Percentiles rank a stretch among this genome's conserved stretches.
phyloP scores from a whole-genome alignment of 2,113 vertebrate species.

The Vanacampus margaritifer region DNA sequence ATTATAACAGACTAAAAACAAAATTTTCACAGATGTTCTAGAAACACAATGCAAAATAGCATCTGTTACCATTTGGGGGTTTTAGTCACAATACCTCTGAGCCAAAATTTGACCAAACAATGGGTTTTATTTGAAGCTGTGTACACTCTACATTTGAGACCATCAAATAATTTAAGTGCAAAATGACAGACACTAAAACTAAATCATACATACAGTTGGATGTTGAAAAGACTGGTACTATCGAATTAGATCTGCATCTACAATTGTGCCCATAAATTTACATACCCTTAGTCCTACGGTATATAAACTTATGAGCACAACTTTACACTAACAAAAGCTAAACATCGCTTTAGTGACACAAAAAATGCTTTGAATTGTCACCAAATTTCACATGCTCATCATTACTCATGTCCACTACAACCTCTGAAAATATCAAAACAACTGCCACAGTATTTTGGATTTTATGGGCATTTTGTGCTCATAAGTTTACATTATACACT shows the following conservation, averaged over 20 bases:
- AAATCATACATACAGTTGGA: conserved; percentile 15
- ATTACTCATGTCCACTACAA: conserved; percentile 57
- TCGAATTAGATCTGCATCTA: conserved; percentile 49
- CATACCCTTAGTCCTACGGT: no score
- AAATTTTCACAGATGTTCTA: not conserved
- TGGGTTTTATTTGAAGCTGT: not conserved
- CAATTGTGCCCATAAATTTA: conserved; percentile 5
- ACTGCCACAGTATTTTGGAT: no score
- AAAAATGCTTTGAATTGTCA: no score
- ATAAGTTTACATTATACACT: no score
- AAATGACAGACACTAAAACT: not conserved
- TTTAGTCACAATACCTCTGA: not conserved
- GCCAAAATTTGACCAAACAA: not conserved
- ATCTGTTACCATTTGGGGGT: not conserved
- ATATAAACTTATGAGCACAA: no score
- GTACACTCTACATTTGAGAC: not conserved
- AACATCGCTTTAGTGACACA: no score
- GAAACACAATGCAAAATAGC: not conserved
- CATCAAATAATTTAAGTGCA: conserved; percentile 11
- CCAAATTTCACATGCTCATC: no score
- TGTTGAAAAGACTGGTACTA: conserved; percentile 49
- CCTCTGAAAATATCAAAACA: no score
- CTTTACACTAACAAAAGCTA: no score
- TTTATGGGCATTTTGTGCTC: no score
- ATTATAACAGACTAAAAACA: no score